These are phyloP conservation scores for Asarcornis scutulata DNA, from an alignment of 2,113 vertebrate genomes.

Conservation along the genomic window DNA sequence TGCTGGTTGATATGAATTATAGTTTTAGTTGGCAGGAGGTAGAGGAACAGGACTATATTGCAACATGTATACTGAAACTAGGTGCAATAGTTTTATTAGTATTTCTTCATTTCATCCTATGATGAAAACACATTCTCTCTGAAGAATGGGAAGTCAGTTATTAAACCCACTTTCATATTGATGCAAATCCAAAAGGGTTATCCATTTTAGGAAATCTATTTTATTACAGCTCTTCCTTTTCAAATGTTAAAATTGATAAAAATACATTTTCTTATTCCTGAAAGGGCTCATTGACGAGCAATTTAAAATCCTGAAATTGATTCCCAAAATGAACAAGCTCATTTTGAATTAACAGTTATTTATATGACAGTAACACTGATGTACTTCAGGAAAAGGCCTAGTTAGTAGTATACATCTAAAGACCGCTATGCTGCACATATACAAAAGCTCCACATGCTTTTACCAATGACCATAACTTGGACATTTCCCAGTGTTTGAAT, in stretches of 20 bases:
- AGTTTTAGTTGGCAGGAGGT: background rate
- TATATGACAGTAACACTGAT: background rate
- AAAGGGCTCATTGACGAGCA: background rate
- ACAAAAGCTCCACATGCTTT: background rate
- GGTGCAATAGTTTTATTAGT: background rate
- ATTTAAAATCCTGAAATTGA: background rate
- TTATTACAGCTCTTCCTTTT: background rate
- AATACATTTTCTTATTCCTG: background rate
- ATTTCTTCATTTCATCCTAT: background rate
- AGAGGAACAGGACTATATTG: background rate
- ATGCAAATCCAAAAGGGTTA: background rate
- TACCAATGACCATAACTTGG: accelerated
- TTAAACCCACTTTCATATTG: background rate
- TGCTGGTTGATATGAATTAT: background rate
- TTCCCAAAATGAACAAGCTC: background rate
- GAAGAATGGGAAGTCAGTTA: background rate
- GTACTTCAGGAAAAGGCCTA: background rate
- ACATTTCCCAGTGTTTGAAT: background rate
- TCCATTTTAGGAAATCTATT: background rate
- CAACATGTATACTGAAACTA: background rate
- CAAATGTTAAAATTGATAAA: background rate
- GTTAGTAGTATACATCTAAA: background rate
- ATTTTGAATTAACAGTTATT: background rate
- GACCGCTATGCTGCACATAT: background rate
- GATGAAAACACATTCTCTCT: background rate